Conservation (phyloP, 2,888 invertebrate species). For the Latheticus oryzae region DNA sequence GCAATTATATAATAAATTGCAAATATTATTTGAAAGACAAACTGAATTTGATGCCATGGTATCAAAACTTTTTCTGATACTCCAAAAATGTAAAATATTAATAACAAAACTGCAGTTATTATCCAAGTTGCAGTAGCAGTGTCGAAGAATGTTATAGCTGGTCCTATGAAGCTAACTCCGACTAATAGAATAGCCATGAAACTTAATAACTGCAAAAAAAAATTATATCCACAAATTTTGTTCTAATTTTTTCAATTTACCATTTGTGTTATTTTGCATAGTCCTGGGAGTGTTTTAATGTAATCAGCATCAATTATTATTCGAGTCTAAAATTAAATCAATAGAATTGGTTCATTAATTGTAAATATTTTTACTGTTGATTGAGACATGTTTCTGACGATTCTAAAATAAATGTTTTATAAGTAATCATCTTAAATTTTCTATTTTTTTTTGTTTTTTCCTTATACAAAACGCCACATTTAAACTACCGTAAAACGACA, state of each 20-base stretch:
- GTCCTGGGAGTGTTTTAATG: neutral
- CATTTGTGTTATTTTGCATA: constrained; percentile 3
- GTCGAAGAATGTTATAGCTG: constrained; percentile 1
- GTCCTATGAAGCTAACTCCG: neutral
- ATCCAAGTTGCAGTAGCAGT: constrained; percentile 5
- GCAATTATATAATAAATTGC: constrained; percentile 31
- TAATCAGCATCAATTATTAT: constrained; percentile 1
- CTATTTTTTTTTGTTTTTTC: too few species aligned
- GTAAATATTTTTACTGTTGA: too few species aligned
- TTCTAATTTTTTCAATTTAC: constrained; percentile 1
- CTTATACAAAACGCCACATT: too few species aligned
- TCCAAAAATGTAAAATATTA: constrained; percentile 8
- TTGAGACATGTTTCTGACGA: too few species aligned
- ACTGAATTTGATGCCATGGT: constrained; percentile 28
- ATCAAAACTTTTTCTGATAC: neutral
- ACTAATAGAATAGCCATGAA: constrained; percentile 16
- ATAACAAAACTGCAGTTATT: constrained; percentile 7
- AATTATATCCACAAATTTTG: neutral
- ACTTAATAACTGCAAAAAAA: constrained; percentile 4
- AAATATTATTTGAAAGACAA: constrained; percentile 17
- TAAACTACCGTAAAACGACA: too few species aligned
- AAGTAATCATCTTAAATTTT: too few species aligned
- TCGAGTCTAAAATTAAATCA: too few species aligned
- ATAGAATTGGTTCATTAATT: too few species aligned
- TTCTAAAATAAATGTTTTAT: too few species aligned